Evolutionary conservation across 2,113 vertebrate genomes (phyloP), one percentile per base, ranked within the genome.

Genomic region (Oryzias javanicus): DNA sequence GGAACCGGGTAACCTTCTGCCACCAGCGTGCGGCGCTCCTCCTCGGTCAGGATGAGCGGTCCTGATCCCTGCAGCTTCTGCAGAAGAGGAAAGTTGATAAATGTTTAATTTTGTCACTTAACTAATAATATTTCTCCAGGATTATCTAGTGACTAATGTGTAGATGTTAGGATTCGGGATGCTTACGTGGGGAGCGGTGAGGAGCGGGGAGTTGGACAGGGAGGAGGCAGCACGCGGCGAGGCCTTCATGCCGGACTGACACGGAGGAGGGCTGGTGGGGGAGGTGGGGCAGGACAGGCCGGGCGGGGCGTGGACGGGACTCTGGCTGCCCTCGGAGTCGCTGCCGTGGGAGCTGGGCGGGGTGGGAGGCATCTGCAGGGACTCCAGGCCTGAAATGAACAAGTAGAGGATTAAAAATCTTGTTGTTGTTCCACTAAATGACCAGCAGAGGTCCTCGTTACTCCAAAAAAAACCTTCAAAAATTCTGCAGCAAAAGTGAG

Each of bases 1-100:
- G 97, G 97, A 47, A 98, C 94, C 0, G 97, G 97, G 75, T 99
- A 99, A 14, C 97, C 97, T 80, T 99, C 97, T 0, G 97, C 96
- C 8, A 98, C 93, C 79, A 99, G 91, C 0, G 97, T 99, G 17
- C 97, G 93, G 49, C 96, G 96, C 89, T 99, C 97, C 72, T 99
- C 97, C 78, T 99, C 97, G 0, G 97, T 99, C 78, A 99, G 89
- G 44, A 98, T 92, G 66, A 99, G 89, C 0, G 97, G 97, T 16
- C 97, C 97, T 0, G 92, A 92, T 0, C 96, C 95, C 27, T 97
- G 97, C 78, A 98, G 94, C 17, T 98, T 94, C 86, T 99, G 46
- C n/a, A 54, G 25, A 15, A 24, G 1, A 24, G 20, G 18, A 1
- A 0, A 5, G 25, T 27, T 27, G 25, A 6, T 27, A 27, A 27